phyloP scores from a whole-genome alignment of 1,140 invertebrate genomes.

The Caligus rogercresseyi region DNA sequence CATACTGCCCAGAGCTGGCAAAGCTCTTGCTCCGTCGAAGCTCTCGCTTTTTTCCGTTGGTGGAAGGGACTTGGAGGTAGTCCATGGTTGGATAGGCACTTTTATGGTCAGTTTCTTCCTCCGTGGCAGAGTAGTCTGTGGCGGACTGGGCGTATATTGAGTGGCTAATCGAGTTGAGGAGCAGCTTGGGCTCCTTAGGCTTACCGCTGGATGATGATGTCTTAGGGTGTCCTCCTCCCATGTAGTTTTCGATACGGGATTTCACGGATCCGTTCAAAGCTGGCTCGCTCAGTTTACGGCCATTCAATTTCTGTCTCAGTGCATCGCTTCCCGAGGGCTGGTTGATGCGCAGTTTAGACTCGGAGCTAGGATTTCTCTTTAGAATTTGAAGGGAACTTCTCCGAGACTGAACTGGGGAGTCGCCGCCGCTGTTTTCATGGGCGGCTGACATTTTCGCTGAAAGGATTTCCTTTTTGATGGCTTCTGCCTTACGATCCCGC shows the following conservation, averaged over 20 bases:
- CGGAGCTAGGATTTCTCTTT: slow-evolving; percentile 10
- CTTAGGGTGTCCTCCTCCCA: too few species aligned
- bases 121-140: slow-evolving; percentile 15
- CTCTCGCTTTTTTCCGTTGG: background rate
- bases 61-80: background rate
- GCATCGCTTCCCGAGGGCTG: slow-evolving; percentile 3
- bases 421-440: background rate
- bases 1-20: slow-evolving; percentile 15
- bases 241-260: background rate
- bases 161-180: background rate
- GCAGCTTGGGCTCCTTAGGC: background rate
- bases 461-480: slow-evolving; percentile 14
- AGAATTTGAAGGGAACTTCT: slow-evolving; percentile 13
- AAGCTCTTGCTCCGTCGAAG: slow-evolving; percentile 16
- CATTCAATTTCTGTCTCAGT: background rate
- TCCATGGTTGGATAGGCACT: background rate
- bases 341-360: background rate
- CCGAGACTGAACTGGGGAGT: slow-evolving; percentile 3
- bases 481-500: slow-evolving; percentile 15
- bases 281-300: background rate
- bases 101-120: slow-evolving; percentile 8
- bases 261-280: background rate
- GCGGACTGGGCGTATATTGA: slow-evolving; percentile 19
- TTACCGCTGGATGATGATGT: background rate
- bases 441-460: slow-evolving; percentile 1